These are phyloP conservation scores for Pygoscelis antarcticus DNA, from an alignment of 2,113 vertebrate genomes.

Conservation along the genomic window DNA sequence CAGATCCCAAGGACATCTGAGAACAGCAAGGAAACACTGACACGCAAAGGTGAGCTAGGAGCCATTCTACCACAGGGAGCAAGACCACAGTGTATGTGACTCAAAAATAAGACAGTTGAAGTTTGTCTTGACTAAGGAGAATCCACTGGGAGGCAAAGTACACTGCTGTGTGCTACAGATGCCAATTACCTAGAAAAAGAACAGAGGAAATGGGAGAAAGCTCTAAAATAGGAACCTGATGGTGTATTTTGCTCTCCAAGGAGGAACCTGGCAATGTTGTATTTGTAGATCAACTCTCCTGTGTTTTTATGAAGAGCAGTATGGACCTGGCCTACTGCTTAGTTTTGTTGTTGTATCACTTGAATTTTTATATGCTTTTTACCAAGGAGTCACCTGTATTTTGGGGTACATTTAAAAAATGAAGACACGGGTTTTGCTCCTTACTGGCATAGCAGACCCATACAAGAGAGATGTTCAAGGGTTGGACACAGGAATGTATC, in stretches of 20 bases:
- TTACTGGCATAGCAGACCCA: neutral
- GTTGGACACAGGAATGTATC: rapidly evolving
- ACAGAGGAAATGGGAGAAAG: neutral
- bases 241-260: neutral
- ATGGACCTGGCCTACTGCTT: neutral
- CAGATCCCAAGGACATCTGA: neutral
- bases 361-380: neutral
- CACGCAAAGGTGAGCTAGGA: neutral
- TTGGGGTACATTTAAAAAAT: neutral
- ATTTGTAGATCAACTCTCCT: neutral
- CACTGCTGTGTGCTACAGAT: neutral
- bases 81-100: neutral
- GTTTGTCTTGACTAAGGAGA: neutral
- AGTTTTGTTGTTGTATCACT: neutral
- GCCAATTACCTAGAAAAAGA: neutral
- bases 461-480: neutral
- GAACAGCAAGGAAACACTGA: neutral
- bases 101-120: neutral
- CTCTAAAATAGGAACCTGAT: neutral
- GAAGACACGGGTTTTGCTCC: neutral
- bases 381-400: neutral
- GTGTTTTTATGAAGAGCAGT: neutral
- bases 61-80: neutral
- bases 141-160: conserved; percentile 6
- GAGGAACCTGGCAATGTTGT: neutral